Evolutionary conservation across 2,113 vertebrate species (phyloP).

Genomic region (Pterocles burchelli): DNA sequence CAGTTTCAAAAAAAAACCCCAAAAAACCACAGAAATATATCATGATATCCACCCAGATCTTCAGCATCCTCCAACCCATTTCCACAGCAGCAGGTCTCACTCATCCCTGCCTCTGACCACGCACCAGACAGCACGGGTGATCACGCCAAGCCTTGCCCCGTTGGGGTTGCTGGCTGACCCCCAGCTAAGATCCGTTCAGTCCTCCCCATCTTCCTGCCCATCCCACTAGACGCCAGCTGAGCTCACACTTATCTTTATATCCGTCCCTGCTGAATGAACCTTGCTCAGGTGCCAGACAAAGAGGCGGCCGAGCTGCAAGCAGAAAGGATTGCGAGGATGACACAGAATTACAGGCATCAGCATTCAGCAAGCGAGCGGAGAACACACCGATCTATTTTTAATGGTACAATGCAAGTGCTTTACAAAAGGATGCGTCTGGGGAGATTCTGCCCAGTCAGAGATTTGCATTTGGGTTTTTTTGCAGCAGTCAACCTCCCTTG

Average conservation of each 20-base stretch:
- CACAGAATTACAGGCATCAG: conserved; percentile 45
- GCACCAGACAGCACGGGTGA: not conserved
- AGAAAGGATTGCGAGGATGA: conserved; percentile 39
- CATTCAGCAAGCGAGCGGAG: conserved; percentile 26
- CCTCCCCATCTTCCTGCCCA: not conserved
- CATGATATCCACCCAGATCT: not conserved
- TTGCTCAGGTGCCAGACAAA: conserved; percentile 63
- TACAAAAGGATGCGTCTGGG: conserved; percentile 50
- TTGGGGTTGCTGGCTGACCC: not conserved
- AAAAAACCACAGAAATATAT: not conserved
- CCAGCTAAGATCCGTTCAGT: not conserved
- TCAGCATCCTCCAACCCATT: not conserved
- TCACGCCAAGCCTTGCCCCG: not conserved
- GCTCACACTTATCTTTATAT: not conserved
- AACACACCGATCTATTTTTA: conserved; percentile 46
- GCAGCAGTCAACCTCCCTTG: not conserved
- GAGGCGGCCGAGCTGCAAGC: conserved; percentile 40
- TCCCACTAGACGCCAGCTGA: not conserved
- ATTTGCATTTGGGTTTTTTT: conserved; percentile 14
- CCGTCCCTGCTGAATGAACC: conserved; percentile 50
- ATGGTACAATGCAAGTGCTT: conserved; percentile 57
- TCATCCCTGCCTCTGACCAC: not conserved
- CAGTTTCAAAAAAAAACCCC: not conserved
- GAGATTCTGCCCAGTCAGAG: conserved; percentile 66
- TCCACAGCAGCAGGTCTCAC: not conserved